Base-by-base conservation (phyloP, 2,888 invertebrate genomes). In the Machimus rusticus region DNA sequence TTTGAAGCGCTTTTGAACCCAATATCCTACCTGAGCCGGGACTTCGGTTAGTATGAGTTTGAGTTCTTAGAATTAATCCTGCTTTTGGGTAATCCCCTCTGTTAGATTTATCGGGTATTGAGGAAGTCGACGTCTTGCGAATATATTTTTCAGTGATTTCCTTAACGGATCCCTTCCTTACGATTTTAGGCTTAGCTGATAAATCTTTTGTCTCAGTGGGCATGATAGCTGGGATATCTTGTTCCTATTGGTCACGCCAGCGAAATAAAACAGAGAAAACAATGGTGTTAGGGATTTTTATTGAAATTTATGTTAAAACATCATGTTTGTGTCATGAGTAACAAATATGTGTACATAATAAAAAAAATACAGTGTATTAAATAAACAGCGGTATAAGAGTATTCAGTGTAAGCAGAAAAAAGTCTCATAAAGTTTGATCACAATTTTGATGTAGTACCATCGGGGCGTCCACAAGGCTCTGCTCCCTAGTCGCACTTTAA, bases 121-220 rank as follows among this genome's bases (percentile, higher is more conserved):
- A 91, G 5, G 92, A 90, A 1, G 91, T 89, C 3, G 93, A 91
- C 86, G 92, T 92, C 84, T 95, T 96, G 90, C 96, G 95, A 90
- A 96, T 95, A 91, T 95, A 96, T 92, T 96, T 96, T 91, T 96
- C 96, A n/a, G 96, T 96, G 89, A 96, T 94, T 87, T 96, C 96
- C 91, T 96, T 96, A 16, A 96, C 96, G 0, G 96, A 96, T 89
- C 95, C 96, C 90, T 95, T 94, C n/a, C 96, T 93, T 34, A 94
- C 94, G 8, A 94, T 23, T 81, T 46, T 87, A 16, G 76, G 77
- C 12, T 37, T 55, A 14, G 31, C 6, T 46, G 74, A 66, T 66
- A 66, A 66, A 12, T 66, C 66, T 66, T 66, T 66, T 23, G 23
- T 66, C 66, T 66, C 66, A 23, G 23, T 23, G 4, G 85, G 6